Evolutionary conservation across 2,113 vertebrate genomes (phyloP).

Genomic region (Polypterus senegalus): DNA sequence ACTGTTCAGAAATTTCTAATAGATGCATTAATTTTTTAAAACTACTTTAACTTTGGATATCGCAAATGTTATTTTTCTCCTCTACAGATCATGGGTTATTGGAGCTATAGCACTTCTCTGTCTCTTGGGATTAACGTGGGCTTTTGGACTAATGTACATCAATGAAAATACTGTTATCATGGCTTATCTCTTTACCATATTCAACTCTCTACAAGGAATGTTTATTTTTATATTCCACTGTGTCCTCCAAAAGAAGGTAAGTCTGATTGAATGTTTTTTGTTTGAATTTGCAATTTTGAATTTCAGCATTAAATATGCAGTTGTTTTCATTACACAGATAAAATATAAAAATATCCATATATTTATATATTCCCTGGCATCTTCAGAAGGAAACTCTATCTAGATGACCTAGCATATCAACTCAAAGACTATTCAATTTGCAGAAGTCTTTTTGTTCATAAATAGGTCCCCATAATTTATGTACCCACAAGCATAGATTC

Average conservation of each 20-base stretch:
- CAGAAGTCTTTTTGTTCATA: too few relatives aligned
- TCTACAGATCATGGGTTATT: conserved; percentile 90
- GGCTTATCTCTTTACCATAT: conserved; percentile 99
- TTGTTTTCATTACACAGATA: not conserved
- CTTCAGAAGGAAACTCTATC: too few relatives aligned
- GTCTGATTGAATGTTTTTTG: conserved; percentile 7
- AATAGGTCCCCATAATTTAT: too few relatives aligned
- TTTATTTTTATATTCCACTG: conserved; percentile 99
- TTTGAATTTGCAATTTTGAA: not conserved
- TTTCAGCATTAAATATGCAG: not conserved
- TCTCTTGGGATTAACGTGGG: conserved; percentile 93
- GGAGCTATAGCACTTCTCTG: conserved; percentile 93
- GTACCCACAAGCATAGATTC: too few relatives aligned
- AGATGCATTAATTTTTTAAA: too few relatives aligned
- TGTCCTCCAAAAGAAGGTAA: conserved; percentile 97
- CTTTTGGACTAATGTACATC: conserved; percentile 97
- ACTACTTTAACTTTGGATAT: too few relatives aligned
- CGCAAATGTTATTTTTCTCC: conserved; percentile 22
- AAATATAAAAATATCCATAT: not conserved
- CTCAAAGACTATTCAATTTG: too few relatives aligned
- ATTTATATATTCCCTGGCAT: too few relatives aligned
- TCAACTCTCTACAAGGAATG: conserved; percentile 99
- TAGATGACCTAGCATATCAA: too few relatives aligned
- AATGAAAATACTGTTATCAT: conserved; percentile 98
- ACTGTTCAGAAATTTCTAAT: too few relatives aligned